Percentiles rank a stretch among this genome's conserved stretches.
Conservation (phyloP, 2,113 vertebrate species). For the Neolamprologus sp. region DNA sequence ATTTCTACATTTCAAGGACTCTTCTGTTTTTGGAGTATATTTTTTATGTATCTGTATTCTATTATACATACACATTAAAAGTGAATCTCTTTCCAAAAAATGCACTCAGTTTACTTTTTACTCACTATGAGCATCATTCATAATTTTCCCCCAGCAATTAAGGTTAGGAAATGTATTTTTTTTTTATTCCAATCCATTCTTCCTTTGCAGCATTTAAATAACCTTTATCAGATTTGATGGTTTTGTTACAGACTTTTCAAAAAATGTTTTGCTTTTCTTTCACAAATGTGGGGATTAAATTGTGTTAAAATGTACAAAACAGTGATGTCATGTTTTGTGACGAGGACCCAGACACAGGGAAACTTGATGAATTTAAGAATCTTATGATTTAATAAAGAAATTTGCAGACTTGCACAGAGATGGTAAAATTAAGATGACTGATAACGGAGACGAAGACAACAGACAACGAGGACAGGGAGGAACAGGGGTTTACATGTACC, state of each 20-base stretch:
- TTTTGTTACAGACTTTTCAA: not conserved
- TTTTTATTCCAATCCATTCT: not conserved
- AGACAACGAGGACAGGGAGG: not conserved
- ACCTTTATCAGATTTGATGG: not conserved
- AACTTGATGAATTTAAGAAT: not conserved
- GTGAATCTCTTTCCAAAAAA: not conserved
- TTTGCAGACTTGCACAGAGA: not conserved
- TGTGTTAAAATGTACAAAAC: not conserved
- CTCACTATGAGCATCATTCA: not conserved
- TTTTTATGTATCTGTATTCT: not conserved
- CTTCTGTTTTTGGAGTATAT: too few species aligned
- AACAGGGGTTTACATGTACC: not conserved
- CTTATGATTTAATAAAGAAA: not conserved
- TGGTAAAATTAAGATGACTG: not conserved
- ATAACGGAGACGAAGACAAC: not conserved
- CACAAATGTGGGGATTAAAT: not conserved
- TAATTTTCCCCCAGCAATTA: fast-evolving
- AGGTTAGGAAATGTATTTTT: not conserved
- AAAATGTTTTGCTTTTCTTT: not conserved
- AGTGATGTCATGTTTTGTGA: not conserved
- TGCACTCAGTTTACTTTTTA: not conserved
- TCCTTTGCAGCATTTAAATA: not conserved
- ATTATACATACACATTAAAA: not conserved
- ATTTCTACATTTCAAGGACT: too few species aligned
- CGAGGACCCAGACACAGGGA: not conserved